Evolutionary conservation across 64 coral and sea anemone species (phyloP).

Genomic region (Porites australiensis): DNA sequence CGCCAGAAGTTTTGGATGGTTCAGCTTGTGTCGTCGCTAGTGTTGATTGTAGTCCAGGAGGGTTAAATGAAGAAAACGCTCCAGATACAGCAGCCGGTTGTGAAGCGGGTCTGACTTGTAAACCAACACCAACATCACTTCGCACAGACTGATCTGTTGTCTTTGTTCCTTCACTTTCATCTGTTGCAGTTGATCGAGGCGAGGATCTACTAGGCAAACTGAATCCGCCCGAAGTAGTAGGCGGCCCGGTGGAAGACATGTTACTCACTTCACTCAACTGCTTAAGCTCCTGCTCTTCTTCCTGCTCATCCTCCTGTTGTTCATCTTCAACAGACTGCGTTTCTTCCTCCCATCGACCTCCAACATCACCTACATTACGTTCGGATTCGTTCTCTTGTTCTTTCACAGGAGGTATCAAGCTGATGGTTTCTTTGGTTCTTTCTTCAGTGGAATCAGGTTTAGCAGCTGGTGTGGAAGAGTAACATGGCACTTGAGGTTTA

Average conservation of each 20-base stretch:
- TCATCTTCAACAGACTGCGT: background rate
- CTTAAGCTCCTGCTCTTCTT: background rate
- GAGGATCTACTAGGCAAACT: background rate
- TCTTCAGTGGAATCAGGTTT: background rate
- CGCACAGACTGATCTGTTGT: background rate
- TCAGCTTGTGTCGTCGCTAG: background rate
- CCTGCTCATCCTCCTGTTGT: slow-evolving; percentile 4
- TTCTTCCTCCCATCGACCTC: background rate
- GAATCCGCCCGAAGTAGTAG: background rate
- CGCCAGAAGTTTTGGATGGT: background rate
- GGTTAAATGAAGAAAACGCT: slow-evolving; percentile 17
- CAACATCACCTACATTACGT: background rate
- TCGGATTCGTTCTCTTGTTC: background rate
- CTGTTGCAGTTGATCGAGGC: background rate
- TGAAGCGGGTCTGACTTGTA: background rate
- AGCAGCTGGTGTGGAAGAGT: slow-evolving; percentile 56
- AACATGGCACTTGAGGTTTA: slow-evolving; percentile 12
- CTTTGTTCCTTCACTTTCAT: background rate
- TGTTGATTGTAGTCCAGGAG: background rate
- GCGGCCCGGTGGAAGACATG: background rate
- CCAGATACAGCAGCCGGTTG: background rate
- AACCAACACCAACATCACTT: background rate
- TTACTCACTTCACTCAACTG: background rate
- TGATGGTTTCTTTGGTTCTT: background rate
- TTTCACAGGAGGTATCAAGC: background rate